Conservation (phyloP, 2,888 invertebrate genomes). For the Gnatocerus cornutus region DNA sequence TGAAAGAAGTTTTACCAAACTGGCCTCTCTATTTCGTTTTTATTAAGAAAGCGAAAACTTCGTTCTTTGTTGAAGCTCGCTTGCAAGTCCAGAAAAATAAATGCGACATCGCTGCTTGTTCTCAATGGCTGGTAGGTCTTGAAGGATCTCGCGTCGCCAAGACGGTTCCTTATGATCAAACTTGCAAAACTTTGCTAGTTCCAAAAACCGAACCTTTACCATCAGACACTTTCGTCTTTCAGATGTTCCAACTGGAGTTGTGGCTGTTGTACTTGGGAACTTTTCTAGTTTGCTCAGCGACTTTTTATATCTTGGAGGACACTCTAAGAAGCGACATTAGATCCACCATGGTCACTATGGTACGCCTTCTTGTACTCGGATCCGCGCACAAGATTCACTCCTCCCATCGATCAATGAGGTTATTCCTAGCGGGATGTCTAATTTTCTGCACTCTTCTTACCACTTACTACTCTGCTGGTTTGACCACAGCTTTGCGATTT, state of each 20-base stretch:
- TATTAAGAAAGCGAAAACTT: background rate
- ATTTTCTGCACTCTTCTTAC: background rate
- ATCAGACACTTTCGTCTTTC: background rate
- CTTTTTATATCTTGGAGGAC: background rate
- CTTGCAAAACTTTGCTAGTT: background rate
- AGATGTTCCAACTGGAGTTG: background rate
- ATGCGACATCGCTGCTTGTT: slow-evolving; percentile 11
- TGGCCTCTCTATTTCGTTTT: background rate
- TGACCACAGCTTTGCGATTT: background rate
- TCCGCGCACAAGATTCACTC: no score
- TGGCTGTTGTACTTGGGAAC: background rate
- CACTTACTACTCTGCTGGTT: slow-evolving; percentile 1
- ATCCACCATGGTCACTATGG: no score
- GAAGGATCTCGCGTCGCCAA: background rate
- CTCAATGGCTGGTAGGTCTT: background rate
- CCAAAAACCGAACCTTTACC: background rate
- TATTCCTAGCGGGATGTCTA: slow-evolving; percentile 23
- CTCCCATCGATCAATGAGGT: background rate
- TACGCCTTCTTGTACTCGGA: no score
- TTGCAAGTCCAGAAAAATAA: background rate
- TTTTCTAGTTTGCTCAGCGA: slow-evolving; percentile 27
- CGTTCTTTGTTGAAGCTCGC: background rate
- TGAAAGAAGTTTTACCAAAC: slow-evolving; percentile 7
- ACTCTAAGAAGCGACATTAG: no score
- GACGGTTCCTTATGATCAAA: background rate